A percentile compares a stretch with the other conserved stretches of the same genome.
Evolutionary conservation across 2,113 vertebrate species (phyloP).

Genomic region (Rhynchomys soricoides): DNA sequence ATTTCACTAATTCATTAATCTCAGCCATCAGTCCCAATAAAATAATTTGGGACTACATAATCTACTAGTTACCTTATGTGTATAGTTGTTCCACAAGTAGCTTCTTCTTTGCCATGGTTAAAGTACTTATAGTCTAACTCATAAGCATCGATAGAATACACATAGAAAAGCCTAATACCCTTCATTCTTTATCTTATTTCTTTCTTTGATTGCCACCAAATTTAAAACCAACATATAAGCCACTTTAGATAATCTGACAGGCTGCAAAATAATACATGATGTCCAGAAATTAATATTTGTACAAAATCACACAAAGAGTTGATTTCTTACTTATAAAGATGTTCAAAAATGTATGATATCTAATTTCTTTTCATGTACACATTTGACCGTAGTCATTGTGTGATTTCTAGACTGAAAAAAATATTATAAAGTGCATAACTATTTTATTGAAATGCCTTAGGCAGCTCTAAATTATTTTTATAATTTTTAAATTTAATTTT

Average conservation of each 20-base stretch:
- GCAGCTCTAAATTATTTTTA: no score
- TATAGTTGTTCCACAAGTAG: not conserved
- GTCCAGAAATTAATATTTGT: not conserved
- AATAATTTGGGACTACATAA: not conserved
- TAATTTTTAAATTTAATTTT: no score
- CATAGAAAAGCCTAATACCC: not conserved
- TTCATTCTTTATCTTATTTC: not conserved
- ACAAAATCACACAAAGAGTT: not conserved
- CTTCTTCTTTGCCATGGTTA: not conserved
- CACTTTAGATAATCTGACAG: not conserved
- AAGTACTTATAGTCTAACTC: not conserved
- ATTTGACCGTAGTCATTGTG: not conserved
- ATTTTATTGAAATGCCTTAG: not conserved
- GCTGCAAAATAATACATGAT: not conserved
- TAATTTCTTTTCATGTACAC: not conserved
- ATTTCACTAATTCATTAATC: not conserved
- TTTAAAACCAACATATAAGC: not conserved
- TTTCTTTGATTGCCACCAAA: not conserved
- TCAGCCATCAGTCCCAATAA: not conserved
- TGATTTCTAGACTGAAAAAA: not conserved
- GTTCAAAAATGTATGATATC: not conserved
- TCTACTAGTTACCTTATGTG: not conserved
- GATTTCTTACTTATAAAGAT: not conserved
- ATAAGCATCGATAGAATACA: not conserved
- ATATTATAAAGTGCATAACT: not conserved